phyloP scores from a whole-genome alignment of 2,888 invertebrate species.

The Druceiella hillmani region DNA sequence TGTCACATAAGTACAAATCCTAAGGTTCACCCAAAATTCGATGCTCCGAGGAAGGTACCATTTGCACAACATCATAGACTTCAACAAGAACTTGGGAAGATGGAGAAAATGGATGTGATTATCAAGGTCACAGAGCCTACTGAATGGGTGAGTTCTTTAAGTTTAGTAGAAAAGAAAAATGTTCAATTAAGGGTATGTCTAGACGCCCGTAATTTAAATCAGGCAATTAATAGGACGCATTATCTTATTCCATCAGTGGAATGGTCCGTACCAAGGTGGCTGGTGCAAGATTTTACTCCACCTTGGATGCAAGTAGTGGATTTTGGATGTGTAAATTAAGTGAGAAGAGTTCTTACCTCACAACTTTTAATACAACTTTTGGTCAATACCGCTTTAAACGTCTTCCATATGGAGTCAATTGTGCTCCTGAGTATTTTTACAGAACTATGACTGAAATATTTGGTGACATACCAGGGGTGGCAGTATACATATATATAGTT shows the following conservation, averaged over 20 bases:
- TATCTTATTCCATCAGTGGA: conserved; percentile 19
- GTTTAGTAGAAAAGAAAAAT: conserved; percentile 17
- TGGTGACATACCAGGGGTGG: conserved; percentile 16
- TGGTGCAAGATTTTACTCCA: conserved; percentile 16
- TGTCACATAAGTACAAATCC: conserved; percentile 13
- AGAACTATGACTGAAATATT: conserved; percentile 19
- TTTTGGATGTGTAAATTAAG: conserved; percentile 16
- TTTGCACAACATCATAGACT: conserved; percentile 18
- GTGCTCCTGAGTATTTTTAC: conserved; percentile 20
- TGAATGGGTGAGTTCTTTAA: conserved; percentile 17
- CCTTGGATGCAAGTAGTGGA: conserved; percentile 19
- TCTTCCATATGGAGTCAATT: conserved; percentile 19
- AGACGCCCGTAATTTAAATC: conserved; percentile 18
- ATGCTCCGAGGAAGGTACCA: conserved; percentile 21
- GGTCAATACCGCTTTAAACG: conserved; percentile 19
- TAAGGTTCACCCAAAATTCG: conserved; percentile 16
- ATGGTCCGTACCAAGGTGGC: conserved; percentile 13
- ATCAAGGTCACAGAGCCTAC: conserved; percentile 20
- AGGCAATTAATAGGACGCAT: conserved; percentile 16
- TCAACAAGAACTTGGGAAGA: conserved; percentile 16
- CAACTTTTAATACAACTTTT: conserved; percentile 17
- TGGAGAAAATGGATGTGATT: conserved; percentile 21
- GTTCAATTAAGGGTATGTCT: conserved; percentile 19
- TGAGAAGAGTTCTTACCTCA: too few relatives aligned
- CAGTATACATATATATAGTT: conserved; percentile 14